Conservation (phyloP, 2,797 vertebrate species). For the Bucorvus abyssinicus region DNA sequence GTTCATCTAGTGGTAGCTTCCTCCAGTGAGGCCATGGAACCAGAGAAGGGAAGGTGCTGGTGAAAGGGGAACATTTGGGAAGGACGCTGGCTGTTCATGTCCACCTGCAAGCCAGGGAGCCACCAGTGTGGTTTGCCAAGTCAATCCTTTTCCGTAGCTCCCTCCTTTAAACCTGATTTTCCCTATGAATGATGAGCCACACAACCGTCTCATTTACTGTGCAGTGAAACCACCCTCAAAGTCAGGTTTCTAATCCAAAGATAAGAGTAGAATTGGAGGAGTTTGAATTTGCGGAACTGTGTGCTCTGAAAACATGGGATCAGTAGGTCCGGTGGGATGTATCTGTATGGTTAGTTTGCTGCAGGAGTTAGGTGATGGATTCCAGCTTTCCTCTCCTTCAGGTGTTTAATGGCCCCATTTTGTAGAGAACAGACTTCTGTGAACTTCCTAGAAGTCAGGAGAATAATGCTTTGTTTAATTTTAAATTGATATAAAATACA, state of each 20-base stretch:
- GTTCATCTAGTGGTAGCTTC: not conserved
- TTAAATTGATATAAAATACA: not conserved
- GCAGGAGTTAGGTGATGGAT: not conserved
- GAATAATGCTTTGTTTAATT: not conserved
- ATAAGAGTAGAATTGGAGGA: not conserved
- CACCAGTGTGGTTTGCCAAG: accelerated
- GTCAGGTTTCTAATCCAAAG: not conserved
- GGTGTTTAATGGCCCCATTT: not conserved
- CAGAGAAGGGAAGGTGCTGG: not conserved
- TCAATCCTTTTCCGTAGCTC: not conserved
- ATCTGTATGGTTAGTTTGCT: not conserved
- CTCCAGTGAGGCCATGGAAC: not conserved
- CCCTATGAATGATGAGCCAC: accelerated
- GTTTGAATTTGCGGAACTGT: not conserved
- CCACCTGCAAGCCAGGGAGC: not conserved
- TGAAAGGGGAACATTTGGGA: not conserved
- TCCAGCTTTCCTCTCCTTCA: not conserved
- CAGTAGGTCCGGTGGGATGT: not conserved
- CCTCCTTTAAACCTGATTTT: not conserved
- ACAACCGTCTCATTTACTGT: not conserved
- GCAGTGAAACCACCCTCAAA: not conserved
- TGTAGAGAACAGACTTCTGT: not conserved
- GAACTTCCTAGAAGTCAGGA: not conserved
- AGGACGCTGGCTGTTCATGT: accelerated
- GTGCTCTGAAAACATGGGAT: not conserved